Base-by-base conservation (phyloP, 2,797 vertebrate species). In the Pseudopleuronectes americanus region DNA sequence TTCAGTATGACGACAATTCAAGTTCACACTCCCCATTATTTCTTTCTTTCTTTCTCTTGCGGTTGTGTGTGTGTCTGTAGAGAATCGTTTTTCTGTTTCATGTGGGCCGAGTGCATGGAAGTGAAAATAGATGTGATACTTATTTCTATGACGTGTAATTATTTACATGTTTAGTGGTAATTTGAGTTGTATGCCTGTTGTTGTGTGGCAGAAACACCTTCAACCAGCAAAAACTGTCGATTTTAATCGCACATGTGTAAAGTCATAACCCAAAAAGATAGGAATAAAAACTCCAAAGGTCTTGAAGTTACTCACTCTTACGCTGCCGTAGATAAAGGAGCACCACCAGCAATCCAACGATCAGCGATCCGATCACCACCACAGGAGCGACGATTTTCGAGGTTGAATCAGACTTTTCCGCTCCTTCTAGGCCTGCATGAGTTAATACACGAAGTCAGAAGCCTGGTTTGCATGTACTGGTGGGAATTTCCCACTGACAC, bases 311-410 rank as follows among this genome's bases (percentile, higher is more conserved):
- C 93, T 93, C 21, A 94, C 90, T 0, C 16, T 0, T n/a, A 22
- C 0, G 14, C n/a, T 64, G 64, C 10, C 14, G 76, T 52, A 0
- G 74, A 1, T 1, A 51, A 0, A 84, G 0, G 53, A 89, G 0
- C 53, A 88, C 0, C 1, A 84, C 0, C 56, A 94, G 80, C 75
- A 95, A 26, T 1, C 92, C 92, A 0, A 66, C 4, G 8, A 88
- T 81, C 57, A 94, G 71, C 0, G 91, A 91, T 0, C 93, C 93
- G 0, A 93, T 87, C 0, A 94, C 90, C 76, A 94, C 64, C 3
- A 86, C 1, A 6, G 88, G 85, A 33, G 93, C 87, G 0, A 82
- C 47, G 0, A 91, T 6, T 16, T 71, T 73, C 8, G 74, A 31
- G 3, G 24, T 0, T 3, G 0, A 0, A 28, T 1, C 7, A 0